A percentile compares a stretch with the other conserved stretches of the same genome.
phyloP scores from a whole-genome alignment of 2,797 vertebrate genomes.

The Sus cebifrons region DNA sequence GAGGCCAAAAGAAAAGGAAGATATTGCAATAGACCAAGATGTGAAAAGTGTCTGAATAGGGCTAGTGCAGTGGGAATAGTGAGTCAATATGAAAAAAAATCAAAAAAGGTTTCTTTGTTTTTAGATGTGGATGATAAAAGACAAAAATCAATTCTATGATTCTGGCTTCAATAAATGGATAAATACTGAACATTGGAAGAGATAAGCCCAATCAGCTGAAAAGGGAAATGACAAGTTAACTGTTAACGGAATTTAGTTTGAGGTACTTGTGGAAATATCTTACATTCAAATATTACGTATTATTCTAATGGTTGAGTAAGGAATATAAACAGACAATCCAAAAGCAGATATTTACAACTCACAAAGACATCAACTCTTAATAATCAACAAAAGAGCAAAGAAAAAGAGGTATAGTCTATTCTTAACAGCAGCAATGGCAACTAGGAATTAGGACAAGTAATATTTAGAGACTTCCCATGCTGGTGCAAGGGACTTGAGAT shows the following conservation, averaged over 20 bases:
- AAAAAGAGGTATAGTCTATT: not conserved
- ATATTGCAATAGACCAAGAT: not conserved
- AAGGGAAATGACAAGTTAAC: not conserved
- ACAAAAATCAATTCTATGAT: not conserved
- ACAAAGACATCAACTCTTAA: not conserved
- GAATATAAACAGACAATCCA: not conserved
- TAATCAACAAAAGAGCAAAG: not conserved
- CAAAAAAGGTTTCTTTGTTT: not conserved
- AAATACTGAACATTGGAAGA: not conserved
- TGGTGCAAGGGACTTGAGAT: not conserved
- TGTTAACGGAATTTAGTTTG: not conserved
- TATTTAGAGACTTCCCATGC: not conserved
- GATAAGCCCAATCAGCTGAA: not conserved
- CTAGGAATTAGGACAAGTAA: not conserved
- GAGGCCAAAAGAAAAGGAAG: not conserved
- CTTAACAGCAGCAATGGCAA: not conserved
- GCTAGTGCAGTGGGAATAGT: not conserved
- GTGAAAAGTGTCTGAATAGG: not conserved
- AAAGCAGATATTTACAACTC: not conserved
- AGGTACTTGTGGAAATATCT: not conserved
- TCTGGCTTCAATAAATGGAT: not conserved
- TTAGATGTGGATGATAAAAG: not conserved
- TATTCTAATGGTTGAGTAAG: slow-evolving; percentile 2
- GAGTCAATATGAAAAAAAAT: not conserved
- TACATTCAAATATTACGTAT: not conserved